Percentiles rank a stretch among this genome's conserved stretches.
Evolutionary conservation across 2,888 invertebrate genomes (phyloP).

Genomic region (Erynnis tages): DNA sequence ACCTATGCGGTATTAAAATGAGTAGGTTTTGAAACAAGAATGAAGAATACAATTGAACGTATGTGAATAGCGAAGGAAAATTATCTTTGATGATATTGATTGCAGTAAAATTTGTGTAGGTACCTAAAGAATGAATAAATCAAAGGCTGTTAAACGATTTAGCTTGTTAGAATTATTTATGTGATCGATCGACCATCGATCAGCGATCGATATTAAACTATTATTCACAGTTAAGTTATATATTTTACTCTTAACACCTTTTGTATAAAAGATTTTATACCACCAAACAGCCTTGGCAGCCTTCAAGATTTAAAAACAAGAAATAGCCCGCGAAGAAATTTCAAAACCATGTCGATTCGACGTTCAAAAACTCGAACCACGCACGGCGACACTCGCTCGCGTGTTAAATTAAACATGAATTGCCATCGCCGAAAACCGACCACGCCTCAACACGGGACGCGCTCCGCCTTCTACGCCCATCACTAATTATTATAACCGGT

Average conservation of each 20-base stretch:
- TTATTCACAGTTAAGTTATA: too few species aligned
- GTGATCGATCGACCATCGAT: too few species aligned
- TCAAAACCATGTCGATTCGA: constrained; percentile 16
- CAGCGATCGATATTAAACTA: too few species aligned
- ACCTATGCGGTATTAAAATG: too few species aligned
- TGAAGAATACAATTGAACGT: background rate
- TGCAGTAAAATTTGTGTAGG: background rate
- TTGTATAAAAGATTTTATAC: too few species aligned
- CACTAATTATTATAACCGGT: constrained; percentile 79
- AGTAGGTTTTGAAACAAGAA: too few species aligned
- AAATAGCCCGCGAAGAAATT: constrained; percentile 1
- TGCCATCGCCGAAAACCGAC: constrained; percentile 51
- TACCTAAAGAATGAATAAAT: too few species aligned
- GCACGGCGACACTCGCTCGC: constrained; percentile 37
- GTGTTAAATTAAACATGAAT: constrained; percentile 49
- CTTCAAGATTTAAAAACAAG: background rate
- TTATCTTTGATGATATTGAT: background rate
- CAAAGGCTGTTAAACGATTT: too few species aligned
- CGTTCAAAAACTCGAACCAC: constrained; percentile 25
- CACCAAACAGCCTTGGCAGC: too few species aligned
- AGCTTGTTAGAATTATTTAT: too few species aligned
- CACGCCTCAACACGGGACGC: constrained; percentile 48
- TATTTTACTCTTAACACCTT: too few species aligned
- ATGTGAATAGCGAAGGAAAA: background rate
- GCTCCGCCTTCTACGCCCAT: constrained; percentile 70